Evolutionary conservation across 2,888 invertebrate species (phyloP), one percentile per base, ranked within the genome.

Genomic region (Agonopterix arenella): DNA sequence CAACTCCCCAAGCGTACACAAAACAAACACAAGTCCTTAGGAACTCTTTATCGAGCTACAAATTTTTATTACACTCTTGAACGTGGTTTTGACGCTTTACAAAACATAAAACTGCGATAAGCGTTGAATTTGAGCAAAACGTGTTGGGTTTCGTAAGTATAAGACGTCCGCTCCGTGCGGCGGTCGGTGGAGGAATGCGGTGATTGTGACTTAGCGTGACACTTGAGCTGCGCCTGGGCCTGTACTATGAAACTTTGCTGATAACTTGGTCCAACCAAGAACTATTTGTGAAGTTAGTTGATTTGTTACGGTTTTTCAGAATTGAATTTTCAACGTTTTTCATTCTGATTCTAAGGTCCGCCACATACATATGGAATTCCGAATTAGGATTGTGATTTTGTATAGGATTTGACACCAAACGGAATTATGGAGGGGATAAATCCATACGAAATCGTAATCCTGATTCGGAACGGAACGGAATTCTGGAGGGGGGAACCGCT

Each of bases 1-100:
- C 45, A 11, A 18, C 82, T 73, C 65, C 79, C 64, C 77, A 83
- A 74, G 70, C 69, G 68, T 62, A 16, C 85, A 84, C 82, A 69
- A 64, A 73, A 73, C 75, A 74, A 82, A 80, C 84, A 83, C 82
- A 71, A 49, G 57, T 52, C 49, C 50, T 59, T 52, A 54, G 58
- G 57, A 50, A 49, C 46, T 51, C 13, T 44, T 71, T 75, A 75
- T 75, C 75, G 73, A 44, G 11, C 16, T 28, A 55, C 48, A 61
- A 54, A 43, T 76, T 71, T 79, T 77, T 79, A 75, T 76, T 69
- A 70, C 76, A 74, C 72, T 37, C 28, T 37, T 18, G 41, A 40
- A 37, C 42, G 51, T 37, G 46, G 45, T 54, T 54, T 54, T 45
- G 36, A 51, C 49, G 60, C 55, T 50, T 52, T 49, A 50, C 42